Evolutionary conservation across 2,113 vertebrate genomes (phyloP), one percentile per base, ranked within the genome.

Genomic region (Istiophorus platypterus): DNA sequence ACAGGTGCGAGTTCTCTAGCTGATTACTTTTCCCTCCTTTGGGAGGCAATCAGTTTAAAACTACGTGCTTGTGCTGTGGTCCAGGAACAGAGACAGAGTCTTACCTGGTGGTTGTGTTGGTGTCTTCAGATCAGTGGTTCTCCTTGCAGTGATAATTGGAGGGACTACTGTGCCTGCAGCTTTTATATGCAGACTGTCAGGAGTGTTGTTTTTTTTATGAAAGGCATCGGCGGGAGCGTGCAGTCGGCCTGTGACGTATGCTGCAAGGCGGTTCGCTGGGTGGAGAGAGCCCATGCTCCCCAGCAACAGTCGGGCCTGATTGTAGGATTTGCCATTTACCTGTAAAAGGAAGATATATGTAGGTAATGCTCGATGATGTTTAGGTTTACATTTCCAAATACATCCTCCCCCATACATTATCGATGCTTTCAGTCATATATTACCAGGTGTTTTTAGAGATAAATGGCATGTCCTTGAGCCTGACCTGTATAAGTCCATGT

Each of bases 261-360:
- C 97, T 89, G 97, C 97, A 57, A 98, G 95, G 71, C 96, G 96
- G 95, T 95, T 99, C 87, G 97, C 96, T 82, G 97, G 96, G 94
- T 99, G 97, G 72, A 99, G 94, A 86, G 97, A 95, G 81, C 98
- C 98, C 94, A 99, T 96, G 86, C 94, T 95, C 79, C 98, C 98
- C 92, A 99, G 94, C 92, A 97, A 90, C 93, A 99, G 91, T 92
- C 96, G 96, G 89, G 97, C 97, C 64, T 97, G 96, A 93, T 94
- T 95, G 95, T 96, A 98, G 72, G 86, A 93, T 94, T 98, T 99
- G 72, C 95, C 96, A 93, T 98, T 99, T 85, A 98, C 97, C 98
- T 99, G 94, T 91, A 94, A 24, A 0, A 4, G 18, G n/a, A 58
- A 65, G 2, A 34, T 49, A 57, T 1, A 18, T 3, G 9, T 7